Percentiles rank a stretch among this genome's conserved stretches.
Conservation (phyloP, 2,888 invertebrate genomes). For the Cynaeus angustus region DNA sequence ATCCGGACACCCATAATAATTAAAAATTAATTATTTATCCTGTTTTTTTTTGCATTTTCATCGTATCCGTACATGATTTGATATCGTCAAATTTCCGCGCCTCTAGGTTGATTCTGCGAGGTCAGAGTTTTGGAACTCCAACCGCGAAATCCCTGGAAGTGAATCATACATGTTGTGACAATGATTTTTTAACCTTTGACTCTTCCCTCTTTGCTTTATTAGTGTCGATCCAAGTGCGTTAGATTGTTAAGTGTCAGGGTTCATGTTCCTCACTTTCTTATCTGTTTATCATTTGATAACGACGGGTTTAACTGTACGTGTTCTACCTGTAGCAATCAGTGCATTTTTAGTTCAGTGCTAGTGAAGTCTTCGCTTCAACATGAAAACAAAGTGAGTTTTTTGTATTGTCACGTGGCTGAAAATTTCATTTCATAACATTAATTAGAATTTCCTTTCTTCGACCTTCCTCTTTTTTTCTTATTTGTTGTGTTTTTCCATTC, state of each 20-base stretch:
- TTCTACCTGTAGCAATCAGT: slow-evolving; percentile 10
- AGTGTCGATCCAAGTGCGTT: slow-evolving; percentile 33
- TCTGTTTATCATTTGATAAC: slow-evolving; percentile 40
- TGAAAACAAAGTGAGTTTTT: slow-evolving; percentile 33
- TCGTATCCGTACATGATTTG: no score
- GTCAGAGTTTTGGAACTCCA: background rate
- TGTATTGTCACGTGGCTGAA: slow-evolving; percentile 15
- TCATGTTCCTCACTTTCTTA: slow-evolving; percentile 14
- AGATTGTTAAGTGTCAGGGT: slow-evolving; percentile 27
- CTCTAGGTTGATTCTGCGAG: background rate
- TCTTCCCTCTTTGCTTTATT: slow-evolving; percentile 6
- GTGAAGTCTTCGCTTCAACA: background rate
- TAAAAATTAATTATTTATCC: slow-evolving; percentile 1
- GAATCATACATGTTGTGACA: slow-evolving; percentile 25
- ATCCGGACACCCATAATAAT: background rate
- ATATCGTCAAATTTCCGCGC: background rate
- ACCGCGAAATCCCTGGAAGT: slow-evolving; percentile 7
- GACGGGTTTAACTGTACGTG: slow-evolving; percentile 33
- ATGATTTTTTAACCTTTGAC: slow-evolving; percentile 39
- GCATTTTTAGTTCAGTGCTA: background rate
- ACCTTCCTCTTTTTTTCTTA: slow-evolving; percentile 26
- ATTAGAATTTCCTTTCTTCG: slow-evolving; percentile 29
- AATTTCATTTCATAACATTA: slow-evolving; percentile 1
- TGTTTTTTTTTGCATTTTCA: background rate
- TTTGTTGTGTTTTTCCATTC: slow-evolving; percentile 17